Conservation (phyloP, 1,140 invertebrate species). For the Spodoptera litura region DNA sequence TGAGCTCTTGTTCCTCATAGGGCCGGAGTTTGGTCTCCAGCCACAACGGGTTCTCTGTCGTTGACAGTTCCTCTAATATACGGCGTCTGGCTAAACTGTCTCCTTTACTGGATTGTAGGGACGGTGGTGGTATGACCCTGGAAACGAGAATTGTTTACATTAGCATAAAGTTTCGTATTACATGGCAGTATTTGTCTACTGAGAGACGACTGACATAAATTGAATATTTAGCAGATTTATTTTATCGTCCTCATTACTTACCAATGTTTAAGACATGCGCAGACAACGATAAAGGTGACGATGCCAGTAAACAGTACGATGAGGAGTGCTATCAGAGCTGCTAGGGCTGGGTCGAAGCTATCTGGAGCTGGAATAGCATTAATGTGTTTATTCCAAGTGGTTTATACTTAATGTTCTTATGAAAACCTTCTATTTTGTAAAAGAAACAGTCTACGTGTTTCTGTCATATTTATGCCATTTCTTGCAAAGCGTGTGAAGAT, state of each 20-base stretch:
- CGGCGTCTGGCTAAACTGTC: constrained; percentile 93
- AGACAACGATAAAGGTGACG: constrained; percentile 94
- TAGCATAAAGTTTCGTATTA: too few relatives aligned
- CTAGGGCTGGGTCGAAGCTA: constrained; percentile 94
- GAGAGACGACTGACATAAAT: too few relatives aligned
- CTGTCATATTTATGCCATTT: too few relatives aligned
- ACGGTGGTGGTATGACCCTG: constrained; percentile 89
- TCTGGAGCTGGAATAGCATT: constrained; percentile 86
- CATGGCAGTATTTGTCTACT: too few relatives aligned
- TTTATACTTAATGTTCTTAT: too few relatives aligned
- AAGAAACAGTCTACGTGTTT: too few relatives aligned
- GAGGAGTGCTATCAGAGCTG: constrained; percentile 93
- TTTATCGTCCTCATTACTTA: constrained; percentile 73
- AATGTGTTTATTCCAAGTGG: too few relatives aligned
- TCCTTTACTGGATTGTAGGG: constrained; percentile 88
- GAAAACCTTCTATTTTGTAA: too few relatives aligned
- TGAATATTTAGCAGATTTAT: too few relatives aligned
- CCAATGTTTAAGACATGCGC: constrained; percentile 95
- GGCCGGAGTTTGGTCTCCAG: constrained; percentile 96
- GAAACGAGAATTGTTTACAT: neutral
- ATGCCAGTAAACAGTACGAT: constrained; percentile 95
- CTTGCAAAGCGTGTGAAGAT: too few relatives aligned
- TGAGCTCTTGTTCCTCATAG: constrained; percentile 97
- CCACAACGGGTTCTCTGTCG: constrained; percentile 97
- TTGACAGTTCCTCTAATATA: constrained; percentile 93